Base-by-base conservation (phyloP, 64 coral and sea anemone genomes). In the Porites australiensis region DNA sequence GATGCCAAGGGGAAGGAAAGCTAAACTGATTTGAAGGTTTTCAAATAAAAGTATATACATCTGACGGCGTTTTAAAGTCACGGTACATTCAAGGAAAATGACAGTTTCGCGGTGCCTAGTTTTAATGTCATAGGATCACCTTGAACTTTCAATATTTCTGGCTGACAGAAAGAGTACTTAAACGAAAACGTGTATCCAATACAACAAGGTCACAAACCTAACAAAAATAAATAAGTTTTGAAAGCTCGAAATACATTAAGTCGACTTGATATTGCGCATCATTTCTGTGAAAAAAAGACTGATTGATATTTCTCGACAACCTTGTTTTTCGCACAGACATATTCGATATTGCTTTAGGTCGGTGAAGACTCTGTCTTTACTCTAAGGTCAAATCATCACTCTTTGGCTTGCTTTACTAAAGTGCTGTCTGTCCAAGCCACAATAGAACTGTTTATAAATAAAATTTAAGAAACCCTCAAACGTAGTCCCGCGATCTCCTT, bases 361-460 rank as follows among this genome's bases (percentile, higher is more conserved):
- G 62, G 81, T 46, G 45, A 84, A 84, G 14, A 84, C 68, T 64
- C 45, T 47, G 79, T 46, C 63, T 84, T 52, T 16, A 66, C 22
- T 68, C 44, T 82, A n/a, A 82, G 44, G 79, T 22, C 27, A 82
- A 48, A 49, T 19, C 27, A 82, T 64, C 13, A 58, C 21, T 20
- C 77, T 65, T 65, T 80, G 60, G 79, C 44, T 43, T 48, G 44
- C 58, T 43, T 49, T 19, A 2, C 13, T 62, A 4, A 44, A 45
- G 8, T 60, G 21, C 79, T 82, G 65, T 82, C 79, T 82, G 23
- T 82, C 44, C 49, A 18, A 82, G 65, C 60, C 79, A 65, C 79
- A 82, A 84, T 51, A 46, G 69, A 44, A n/a, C 52, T 84, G 81
- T 84, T 84, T 84, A 51, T 20, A 84, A 82, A 64, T 61, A 65